Percentiles rank a stretch among this genome's conserved stretches.
Conservation (phyloP, 2,797 vertebrate species). For the Adelosebastes latens region DNA sequence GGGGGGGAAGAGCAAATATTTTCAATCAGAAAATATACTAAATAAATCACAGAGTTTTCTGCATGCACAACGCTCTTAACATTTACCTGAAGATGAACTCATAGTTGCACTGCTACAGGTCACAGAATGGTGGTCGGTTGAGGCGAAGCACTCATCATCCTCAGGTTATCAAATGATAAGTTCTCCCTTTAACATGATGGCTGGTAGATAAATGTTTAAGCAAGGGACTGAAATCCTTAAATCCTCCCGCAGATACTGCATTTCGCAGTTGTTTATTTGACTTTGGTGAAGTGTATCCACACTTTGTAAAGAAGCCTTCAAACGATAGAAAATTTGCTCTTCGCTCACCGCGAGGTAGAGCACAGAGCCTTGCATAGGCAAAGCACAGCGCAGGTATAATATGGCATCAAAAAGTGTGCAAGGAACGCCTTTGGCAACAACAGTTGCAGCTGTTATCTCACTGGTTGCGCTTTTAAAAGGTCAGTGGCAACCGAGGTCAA, state of each 20-base stretch:
- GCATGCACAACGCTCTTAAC: neutral
- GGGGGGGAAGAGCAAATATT: too few species aligned
- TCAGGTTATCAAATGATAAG: neutral
- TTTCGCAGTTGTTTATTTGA: neutral
- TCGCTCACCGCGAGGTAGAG: neutral
- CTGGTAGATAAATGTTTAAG: neutral
- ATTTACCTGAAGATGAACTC: neutral
- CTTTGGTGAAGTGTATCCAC: neutral
- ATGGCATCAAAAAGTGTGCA: neutral
- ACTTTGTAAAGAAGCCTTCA: neutral
- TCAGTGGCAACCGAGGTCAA: neutral
- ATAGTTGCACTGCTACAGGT: neutral
- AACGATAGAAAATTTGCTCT: neutral
- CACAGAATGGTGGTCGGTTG: neutral
- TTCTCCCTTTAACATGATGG: neutral
- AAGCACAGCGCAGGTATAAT: too few species aligned
- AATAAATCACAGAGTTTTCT: neutral
- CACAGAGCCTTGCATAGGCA: fast-evolving
- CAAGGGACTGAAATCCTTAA: neutral
- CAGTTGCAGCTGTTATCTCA: neutral
- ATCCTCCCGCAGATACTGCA: neutral
- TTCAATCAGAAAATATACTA: neutral
- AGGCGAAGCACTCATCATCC: neutral
- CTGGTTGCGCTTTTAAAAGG: neutral
- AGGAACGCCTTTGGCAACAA: neutral